Evolutionary conservation across 2,113 vertebrate genomes (phyloP).

Genomic region (Gracilinanus agilis): DNA sequence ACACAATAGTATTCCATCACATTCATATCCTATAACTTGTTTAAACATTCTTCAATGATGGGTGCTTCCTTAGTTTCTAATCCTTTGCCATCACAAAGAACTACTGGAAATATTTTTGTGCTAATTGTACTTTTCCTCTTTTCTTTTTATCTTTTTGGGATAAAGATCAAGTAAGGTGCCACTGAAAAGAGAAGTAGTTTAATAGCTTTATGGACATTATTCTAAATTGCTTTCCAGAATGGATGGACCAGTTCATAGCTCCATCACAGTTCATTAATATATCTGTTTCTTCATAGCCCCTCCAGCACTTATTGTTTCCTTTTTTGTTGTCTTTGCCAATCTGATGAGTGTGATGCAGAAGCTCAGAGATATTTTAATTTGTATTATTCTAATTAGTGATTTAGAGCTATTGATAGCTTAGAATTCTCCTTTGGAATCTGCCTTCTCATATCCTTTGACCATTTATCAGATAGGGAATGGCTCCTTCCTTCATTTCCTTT

Average conservation of each 20-base stretch:
- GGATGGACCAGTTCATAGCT: not conserved
- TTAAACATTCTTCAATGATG: not conserved
- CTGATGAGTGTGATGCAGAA: not conserved
- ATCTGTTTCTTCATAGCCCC: not conserved
- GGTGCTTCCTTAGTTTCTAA: not conserved
- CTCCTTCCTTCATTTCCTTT: not conserved
- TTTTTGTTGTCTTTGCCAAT: not conserved
- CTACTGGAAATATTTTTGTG: not conserved
- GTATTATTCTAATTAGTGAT: not conserved
- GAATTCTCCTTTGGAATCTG: not conserved
- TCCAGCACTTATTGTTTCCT: not conserved
- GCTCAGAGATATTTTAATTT: not conserved
- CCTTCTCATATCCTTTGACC: not conserved
- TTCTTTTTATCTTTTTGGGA: not conserved
- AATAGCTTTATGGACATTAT: not conserved
- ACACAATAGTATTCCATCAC: not conserved
- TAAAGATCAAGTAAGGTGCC: not conserved
- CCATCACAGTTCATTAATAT: not conserved
- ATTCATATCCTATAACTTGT: not conserved
- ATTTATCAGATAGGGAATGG: not conserved
- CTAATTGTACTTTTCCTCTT: not conserved
- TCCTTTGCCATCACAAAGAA: not conserved
- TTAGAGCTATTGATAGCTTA: not conserved
- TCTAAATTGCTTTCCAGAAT: not conserved
- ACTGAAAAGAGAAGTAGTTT: not conserved